These are phyloP conservation scores for Timema podura DNA, from an alignment of 2,888 invertebrate species.

Conservation along the genomic window DNA sequence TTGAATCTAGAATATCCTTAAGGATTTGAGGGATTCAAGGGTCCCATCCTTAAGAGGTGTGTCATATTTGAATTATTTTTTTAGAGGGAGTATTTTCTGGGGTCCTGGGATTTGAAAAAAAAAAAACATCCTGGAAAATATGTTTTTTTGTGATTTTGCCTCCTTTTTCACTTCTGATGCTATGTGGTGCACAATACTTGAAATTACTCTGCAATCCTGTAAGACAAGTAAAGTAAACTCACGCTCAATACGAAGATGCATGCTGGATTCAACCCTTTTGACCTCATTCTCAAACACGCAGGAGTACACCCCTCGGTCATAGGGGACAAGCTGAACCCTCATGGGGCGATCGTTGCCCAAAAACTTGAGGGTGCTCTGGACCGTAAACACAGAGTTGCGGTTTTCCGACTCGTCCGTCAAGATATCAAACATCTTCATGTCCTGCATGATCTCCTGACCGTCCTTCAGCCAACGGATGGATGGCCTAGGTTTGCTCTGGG, in stretches of 20 bases:
- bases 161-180: too few species aligned
- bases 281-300: constrained; percentile 89
- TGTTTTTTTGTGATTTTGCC: too few species aligned
- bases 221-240: constrained; percentile 44
- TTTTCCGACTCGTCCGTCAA: constrained; percentile 72
- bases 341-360: constrained; percentile 72
- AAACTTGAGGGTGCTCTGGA: constrained; percentile 78
- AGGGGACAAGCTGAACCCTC: constrained; percentile 71
- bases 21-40: too few species aligned
- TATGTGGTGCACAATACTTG: too few species aligned
- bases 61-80: too few species aligned
- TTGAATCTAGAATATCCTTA: too few species aligned
- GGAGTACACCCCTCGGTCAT: constrained; percentile 81
- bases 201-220: too few species aligned
- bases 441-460: constrained; percentile 71
- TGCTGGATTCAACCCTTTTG: constrained; percentile 79
- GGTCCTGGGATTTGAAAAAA: too few species aligned
- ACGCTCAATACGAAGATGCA: constrained; percentile 89
- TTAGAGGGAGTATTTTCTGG: too few species aligned
- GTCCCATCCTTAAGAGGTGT: too few species aligned
- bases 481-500: constrained; percentile 84
- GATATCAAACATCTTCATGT: constrained; percentile 75
- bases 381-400: constrained; percentile 73
- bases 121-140: too few species aligned
- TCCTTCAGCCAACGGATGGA: constrained; percentile 83